Base-by-base conservation (phyloP, 37 sponge, comb jelly and placozoan genomes). In the Mnemiopsis leidyi region DNA sequence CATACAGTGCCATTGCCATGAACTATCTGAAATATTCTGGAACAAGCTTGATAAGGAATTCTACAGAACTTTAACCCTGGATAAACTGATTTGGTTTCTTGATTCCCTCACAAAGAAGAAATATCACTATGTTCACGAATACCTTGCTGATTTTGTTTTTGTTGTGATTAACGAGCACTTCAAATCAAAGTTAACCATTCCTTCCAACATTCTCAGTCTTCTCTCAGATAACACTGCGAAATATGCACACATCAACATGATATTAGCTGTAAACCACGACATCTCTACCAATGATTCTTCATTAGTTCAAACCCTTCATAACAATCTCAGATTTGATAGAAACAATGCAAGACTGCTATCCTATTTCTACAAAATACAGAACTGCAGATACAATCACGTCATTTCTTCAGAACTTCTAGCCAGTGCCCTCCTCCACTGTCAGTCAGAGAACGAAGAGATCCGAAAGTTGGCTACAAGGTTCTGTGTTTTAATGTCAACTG, bases 1-100 rank as follows among this genome's bases (percentile, higher is more conserved):
- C 36, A 77, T 77, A 21, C 79, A 77, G 18, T 5, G 33, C 16
- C 79, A 77, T 77, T 77, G 32, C 35, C 35, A 3, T 3, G 5
- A 28, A 77, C 35, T 77, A 3, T 34, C 79, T 31, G 79, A 77
- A 34, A 77, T 77, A 77, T 77, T 77, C 79, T 77, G 79, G 79
- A 77, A 32, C 79, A 21, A 1, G 1, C 35, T 77, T 9, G 18
- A 77, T 18, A 18, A 23, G 3, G 79, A 77, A 33, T 32, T 32
- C 1, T 77, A 77, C 36, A 32, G 9, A 13, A 16, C 30, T 32
- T 1, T 77, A 16, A 13, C 33, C 35, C 3, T 20, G 0, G 36
- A 33, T 0, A 20, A 32, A 9, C 0, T 77, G 32, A 77, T 77
- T 32, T 77, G 79, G 79, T 77, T 77, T 1, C 36, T 77, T 16